phyloP scores from a whole-genome alignment of 2,888 invertebrate genomes.

The Invenusta paracnida region DNA sequence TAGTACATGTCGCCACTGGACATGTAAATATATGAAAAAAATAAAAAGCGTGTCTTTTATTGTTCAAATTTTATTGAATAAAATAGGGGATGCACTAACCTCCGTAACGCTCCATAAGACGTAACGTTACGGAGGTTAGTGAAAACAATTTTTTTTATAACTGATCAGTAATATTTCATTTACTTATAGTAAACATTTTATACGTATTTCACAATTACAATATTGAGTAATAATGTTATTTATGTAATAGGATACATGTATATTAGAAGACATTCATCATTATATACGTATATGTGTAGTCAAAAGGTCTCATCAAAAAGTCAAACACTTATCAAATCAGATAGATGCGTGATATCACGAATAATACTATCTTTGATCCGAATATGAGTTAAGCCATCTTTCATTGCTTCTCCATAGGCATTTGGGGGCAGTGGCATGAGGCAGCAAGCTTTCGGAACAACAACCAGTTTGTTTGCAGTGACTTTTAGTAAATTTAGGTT shows the following conservation, averaged over 20 bases:
- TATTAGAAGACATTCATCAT: neutral
- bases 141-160: neutral
- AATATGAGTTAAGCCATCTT: neutral
- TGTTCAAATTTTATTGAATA: no score
- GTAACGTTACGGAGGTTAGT: neutral
- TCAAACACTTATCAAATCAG: neutral
- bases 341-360: neutral
- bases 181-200: slow-evolving; percentile 5
- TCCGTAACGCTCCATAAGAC: no score
- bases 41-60: no score
- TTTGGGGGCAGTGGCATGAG: slow-evolving; percentile 14
- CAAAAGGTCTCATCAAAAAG: neutral
- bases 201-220: slow-evolving; percentile 1
- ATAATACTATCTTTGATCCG: slow-evolving; percentile 1
- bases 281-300: neutral
- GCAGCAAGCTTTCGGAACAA: slow-evolving; percentile 19
- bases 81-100: no score
- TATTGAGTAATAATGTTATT: neutral
- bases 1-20: no score
- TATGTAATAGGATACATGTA: neutral
- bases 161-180: slow-evolving; percentile 4
- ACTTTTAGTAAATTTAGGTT: neutral
- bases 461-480: neutral
- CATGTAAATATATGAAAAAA: no score
- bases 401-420: slow-evolving; percentile 18